Percentiles rank a stretch among this genome's conserved stretches.
phyloP scores from a whole-genome alignment of 1,140 invertebrate species.

The Papilio machaon region DNA sequence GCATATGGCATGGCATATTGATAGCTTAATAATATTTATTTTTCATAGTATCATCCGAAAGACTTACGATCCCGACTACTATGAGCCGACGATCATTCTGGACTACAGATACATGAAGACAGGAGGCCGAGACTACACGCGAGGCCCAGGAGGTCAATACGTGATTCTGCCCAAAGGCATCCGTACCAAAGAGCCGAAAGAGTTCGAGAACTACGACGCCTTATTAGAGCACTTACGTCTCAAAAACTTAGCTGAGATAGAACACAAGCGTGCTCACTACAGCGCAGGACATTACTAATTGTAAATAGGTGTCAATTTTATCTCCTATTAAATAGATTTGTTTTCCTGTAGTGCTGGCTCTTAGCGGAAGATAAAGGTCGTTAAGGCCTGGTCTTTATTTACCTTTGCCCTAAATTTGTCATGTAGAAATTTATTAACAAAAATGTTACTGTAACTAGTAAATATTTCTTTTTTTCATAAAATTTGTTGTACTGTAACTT shows the following conservation, averaged over 20 bases:
- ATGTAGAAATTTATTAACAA: not conserved
- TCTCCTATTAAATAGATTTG: not conserved
- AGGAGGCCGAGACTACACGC: slow-evolving; percentile 64
- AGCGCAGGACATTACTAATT: not conserved
- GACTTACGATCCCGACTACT: slow-evolving; percentile 65
- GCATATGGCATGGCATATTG: too few relatives aligned
- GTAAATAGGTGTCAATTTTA: not conserved
- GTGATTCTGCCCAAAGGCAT: slow-evolving; percentile 62
- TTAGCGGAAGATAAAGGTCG: not conserved
- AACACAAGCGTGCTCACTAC: slow-evolving; percentile 29
- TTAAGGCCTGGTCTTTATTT: not conserved
- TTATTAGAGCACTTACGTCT: slow-evolving; percentile 62
- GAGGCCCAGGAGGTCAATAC: slow-evolving; percentile 63
- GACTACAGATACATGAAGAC: slow-evolving; percentile 71
- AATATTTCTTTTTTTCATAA: not conserved
- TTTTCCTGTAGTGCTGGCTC: not conserved
- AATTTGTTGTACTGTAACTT: not conserved
- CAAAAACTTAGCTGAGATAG: slow-evolving; percentile 50
- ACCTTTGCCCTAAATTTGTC: not conserved
- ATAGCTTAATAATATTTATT: not conserved
- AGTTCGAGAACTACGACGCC: slow-evolving; percentile 58
- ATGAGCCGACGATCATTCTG: slow-evolving; percentile 61
- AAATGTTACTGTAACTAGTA: not conserved
- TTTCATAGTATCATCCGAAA: slow-evolving; percentile 61
- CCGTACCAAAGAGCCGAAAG: slow-evolving; percentile 46